Evolutionary conservation across 2,113 vertebrate genomes (phyloP).

Genomic region (Maccullochella peelii): DNA sequence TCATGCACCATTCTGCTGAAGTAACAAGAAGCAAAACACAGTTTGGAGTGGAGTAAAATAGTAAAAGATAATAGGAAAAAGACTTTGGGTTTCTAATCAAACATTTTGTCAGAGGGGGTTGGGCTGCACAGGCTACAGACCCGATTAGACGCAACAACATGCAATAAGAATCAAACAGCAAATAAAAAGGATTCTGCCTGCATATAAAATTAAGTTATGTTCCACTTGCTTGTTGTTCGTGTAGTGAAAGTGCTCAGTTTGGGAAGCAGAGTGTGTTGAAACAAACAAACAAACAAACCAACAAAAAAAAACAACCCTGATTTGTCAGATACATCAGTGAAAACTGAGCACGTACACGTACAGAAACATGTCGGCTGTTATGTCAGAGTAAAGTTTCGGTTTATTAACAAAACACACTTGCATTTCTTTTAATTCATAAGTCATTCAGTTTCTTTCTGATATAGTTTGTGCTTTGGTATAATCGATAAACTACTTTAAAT

Average conservation of each 20-base stretch:
- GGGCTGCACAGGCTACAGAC: background rate
- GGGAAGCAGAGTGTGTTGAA: too few relatives aligned
- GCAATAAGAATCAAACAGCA: background rate
- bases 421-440: background rate
- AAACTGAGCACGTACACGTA: too few relatives aligned
- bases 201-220: too few relatives aligned
- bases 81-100: background rate
- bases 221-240: background rate
- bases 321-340: too few relatives aligned
- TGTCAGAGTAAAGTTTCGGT: background rate
- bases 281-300: too few relatives aligned
- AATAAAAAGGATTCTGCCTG: background rate
- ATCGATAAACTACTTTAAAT: background rate
- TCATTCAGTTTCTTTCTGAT: background rate
- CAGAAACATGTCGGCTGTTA: too few relatives aligned
- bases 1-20: too few relatives aligned
- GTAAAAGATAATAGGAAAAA: too few relatives aligned
- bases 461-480: background rate
- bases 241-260: too few relatives aligned
- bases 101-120: background rate
- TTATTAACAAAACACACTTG: background rate
- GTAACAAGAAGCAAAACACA: too few relatives aligned
- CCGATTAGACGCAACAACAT: background rate
- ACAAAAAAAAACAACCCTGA: too few relatives aligned
- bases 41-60: too few relatives aligned